Evolutionary conservation across 2,888 invertebrate species (phyloP).

Genomic region (Ptycholaimellus sp.): DNA sequence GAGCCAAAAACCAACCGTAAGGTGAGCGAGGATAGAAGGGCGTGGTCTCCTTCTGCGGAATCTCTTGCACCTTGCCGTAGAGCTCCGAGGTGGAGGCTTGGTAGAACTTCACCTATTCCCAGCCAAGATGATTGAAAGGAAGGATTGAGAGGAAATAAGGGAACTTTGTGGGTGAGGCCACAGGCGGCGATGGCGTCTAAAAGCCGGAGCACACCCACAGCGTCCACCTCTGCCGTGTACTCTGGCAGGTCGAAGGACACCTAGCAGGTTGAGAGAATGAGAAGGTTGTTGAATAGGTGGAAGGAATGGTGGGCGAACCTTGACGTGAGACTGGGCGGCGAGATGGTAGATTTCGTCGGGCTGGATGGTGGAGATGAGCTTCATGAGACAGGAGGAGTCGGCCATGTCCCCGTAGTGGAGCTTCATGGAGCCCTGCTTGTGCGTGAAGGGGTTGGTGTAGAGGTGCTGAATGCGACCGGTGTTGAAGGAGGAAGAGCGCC

Average conservation of each 20-base stretch:
- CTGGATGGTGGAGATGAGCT: constrained; percentile 49
- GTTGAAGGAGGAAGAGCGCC: constrained; percentile 81
- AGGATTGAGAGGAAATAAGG: background rate
- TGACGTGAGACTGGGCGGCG: constrained; percentile 95
- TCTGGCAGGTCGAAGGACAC: constrained; percentile 89
- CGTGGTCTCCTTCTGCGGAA: constrained; percentile 74
- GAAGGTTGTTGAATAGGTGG: too few species aligned
- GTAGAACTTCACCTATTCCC: constrained; percentile 39
- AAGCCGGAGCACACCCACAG: constrained; percentile 66
- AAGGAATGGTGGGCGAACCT: too few species aligned
- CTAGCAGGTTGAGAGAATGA: too few species aligned
- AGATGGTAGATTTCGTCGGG: constrained; percentile 91
- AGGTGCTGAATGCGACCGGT: constrained; percentile 84
- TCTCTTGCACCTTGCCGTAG: constrained; percentile 71
- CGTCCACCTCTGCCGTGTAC: constrained; percentile 94
- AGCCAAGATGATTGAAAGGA: constrained; percentile 7
- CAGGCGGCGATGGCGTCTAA: constrained; percentile 74
- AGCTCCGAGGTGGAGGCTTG: constrained; percentile 87
- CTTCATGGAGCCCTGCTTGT: constrained; percentile 40
- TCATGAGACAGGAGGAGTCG: constrained; percentile 75
- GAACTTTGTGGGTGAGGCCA: constrained; percentile 48
- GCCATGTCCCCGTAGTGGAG: constrained; percentile 97
- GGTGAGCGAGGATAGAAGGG: constrained; percentile 88
- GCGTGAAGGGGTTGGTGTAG: constrained; percentile 65
- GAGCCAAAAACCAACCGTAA: constrained; percentile 42